Percentiles rank a stretch among this genome's conserved stretches.
These are phyloP conservation scores for Rhaphigaster nebulosa DNA, from an alignment of 2,888 invertebrate genomes.

Conservation along the genomic window DNA sequence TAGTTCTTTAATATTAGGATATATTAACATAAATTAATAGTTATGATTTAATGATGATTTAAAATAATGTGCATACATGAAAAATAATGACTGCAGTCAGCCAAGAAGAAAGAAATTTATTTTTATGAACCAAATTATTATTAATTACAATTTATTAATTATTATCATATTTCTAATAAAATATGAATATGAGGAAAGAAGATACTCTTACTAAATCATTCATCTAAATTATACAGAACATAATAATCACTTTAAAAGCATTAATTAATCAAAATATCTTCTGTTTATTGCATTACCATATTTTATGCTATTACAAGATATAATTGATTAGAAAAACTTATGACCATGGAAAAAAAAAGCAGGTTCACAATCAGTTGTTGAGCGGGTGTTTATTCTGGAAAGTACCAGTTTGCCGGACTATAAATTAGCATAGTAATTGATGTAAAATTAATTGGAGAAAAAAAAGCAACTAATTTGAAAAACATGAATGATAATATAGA, in stretches of 20 bases:
- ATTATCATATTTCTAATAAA: background rate
- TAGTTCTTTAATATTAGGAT: too few species aligned
- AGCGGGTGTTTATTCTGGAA: background rate
- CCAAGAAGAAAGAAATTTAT: too few species aligned
- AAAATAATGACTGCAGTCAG: background rate
- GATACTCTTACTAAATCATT: background rate
- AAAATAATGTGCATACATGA: background rate
- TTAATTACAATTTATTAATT: background rate
- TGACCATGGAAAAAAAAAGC: background rate
- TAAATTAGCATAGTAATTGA: constrained; percentile 7
- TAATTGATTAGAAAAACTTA: background rate
- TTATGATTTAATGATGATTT: too few species aligned
- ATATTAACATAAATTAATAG: too few species aligned
- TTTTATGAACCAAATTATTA: background rate
- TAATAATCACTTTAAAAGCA: background rate
- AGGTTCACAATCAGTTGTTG: background rate
- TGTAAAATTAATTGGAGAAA: background rate
- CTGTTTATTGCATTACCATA: background rate
- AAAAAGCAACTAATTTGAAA: background rate
- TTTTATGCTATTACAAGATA: background rate
- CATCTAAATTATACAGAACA: background rate
- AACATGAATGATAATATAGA: background rate
- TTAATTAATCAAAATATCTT: background rate
- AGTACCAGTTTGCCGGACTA: background rate
- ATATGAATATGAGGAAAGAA: too few species aligned